phyloP scores from a whole-genome alignment of 2,113 vertebrate species.

The Halichoeres trimaculatus region DNA sequence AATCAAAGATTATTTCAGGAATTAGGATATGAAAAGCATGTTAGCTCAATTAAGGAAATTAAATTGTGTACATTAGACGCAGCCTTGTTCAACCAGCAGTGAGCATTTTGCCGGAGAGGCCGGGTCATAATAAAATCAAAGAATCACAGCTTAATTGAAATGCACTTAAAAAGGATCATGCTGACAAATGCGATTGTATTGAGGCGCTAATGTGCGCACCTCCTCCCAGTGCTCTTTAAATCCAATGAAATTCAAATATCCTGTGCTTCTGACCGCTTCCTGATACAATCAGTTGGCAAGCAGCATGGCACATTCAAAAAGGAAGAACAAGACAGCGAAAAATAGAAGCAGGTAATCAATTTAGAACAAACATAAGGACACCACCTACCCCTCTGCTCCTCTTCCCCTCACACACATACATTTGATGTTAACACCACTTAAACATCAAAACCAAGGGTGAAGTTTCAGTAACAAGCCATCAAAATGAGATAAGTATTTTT shows the following conservation, averaged over 20 bases:
- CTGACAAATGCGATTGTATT: constrained; percentile 97
- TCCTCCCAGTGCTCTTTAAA: constrained; percentile 89
- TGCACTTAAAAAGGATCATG: constrained; percentile 98
- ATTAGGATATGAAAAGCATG: constrained; percentile 96
- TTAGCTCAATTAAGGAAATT: constrained; percentile 98
- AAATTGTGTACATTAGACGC: constrained; percentile 95
- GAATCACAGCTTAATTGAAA: constrained; percentile 98
- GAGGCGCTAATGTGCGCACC: constrained; percentile 89
- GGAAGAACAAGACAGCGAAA: constrained; percentile 55
- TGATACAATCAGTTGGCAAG: constrained; percentile 89
- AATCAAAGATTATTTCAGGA: constrained; percentile 93
- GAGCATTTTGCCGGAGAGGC: constrained; percentile 86
- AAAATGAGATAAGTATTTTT: constrained; percentile 81
- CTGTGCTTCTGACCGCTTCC: constrained; percentile 87
- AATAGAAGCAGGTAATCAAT: constrained; percentile 88
- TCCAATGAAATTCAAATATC: constrained; percentile 93
- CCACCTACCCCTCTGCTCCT: constrained; percentile 8
- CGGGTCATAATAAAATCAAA: constrained; percentile 94
- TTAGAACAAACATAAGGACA: constrained; percentile 85
- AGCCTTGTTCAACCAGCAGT: constrained; percentile 87
- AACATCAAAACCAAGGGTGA: constrained; percentile 89
- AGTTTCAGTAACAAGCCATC: constrained; percentile 82
- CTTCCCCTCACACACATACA: neutral
- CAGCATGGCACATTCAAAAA: constrained; percentile 64
- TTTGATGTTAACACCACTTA: constrained; percentile 80